Evolutionary conservation across 1,140 invertebrate genomes (phyloP).

Genomic region (Drosophila bipectinata): DNA sequence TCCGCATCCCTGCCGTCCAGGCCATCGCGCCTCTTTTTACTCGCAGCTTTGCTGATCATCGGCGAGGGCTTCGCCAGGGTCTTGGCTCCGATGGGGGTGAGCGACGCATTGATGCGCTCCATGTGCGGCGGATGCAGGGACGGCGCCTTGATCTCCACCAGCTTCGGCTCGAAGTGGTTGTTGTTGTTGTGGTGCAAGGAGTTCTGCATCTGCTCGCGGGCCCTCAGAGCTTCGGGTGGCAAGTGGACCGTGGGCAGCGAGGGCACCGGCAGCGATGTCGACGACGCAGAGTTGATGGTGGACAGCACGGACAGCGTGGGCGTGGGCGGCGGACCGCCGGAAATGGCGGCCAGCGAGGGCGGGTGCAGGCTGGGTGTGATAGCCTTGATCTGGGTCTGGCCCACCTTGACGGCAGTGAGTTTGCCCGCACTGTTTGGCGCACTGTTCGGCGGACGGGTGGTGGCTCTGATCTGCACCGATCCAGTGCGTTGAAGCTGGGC

Average conservation of each 20-base stretch:
- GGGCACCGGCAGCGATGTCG: constrained; percentile 68
- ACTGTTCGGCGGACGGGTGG: constrained; percentile 56
- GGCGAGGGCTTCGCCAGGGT: constrained; percentile 34
- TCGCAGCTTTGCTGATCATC: constrained; percentile 60
- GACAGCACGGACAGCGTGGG: constrained; percentile 75
- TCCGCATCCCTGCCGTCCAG: constrained; percentile 61
- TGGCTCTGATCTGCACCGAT: constrained; percentile 77
- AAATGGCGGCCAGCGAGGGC: constrained; percentile 77
- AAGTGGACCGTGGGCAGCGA: constrained; percentile 78
- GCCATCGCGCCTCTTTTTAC: constrained; percentile 75
- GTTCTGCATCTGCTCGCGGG: constrained; percentile 73
- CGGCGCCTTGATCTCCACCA: constrained; percentile 69
- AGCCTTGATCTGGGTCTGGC: constrained; percentile 83
- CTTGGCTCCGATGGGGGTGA: constrained; percentile 72
- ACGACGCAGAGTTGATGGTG: constrained; percentile 68
- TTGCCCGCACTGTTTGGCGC: constrained; percentile 54
- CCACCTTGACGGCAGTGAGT: constrained; percentile 83
- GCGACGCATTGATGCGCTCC: constrained; percentile 64
- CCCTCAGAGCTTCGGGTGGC: constrained; percentile 66
- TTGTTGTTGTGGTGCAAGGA: constrained; percentile 74
- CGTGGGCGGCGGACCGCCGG: constrained; percentile 70
- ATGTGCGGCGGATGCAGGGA: constrained; percentile 52
- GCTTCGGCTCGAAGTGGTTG: constrained; percentile 71
- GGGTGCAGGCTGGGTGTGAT: constrained; percentile 77
- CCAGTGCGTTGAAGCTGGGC: constrained; percentile 73